Conservation (phyloP, 2,113 vertebrate species). For the Tricholaema leucomelas region DNA sequence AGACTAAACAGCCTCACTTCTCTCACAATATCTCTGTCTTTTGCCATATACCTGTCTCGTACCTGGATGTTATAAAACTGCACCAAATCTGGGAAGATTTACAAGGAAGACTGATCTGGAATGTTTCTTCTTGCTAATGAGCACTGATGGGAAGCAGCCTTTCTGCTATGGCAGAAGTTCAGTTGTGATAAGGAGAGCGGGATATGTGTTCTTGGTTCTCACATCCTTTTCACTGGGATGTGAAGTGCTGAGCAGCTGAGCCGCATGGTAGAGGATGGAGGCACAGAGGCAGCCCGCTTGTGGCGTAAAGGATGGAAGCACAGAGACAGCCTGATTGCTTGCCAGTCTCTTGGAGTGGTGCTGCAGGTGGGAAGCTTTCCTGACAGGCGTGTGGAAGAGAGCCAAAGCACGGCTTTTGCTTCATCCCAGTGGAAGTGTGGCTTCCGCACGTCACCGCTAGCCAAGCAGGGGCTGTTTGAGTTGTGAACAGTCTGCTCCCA, state of each 20-base stretch:
- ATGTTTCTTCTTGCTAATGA: neutral
- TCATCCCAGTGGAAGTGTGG: fast-evolving
- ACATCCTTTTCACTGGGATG: neutral
- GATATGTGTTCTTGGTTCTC: neutral
- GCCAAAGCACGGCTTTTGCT: neutral
- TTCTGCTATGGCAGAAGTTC: neutral
- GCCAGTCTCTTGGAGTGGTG: neutral
- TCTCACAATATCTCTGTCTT: neutral
- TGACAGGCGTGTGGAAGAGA: neutral
- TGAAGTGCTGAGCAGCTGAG: neutral
- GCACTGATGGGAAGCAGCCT: neutral
- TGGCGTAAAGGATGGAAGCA: neutral
- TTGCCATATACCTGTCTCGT: neutral
- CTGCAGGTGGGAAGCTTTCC: neutral
- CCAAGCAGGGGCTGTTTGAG: neutral
- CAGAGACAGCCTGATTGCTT: neutral
- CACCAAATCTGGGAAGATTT: neutral
- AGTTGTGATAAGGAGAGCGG: neutral
- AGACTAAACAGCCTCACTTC: no score
- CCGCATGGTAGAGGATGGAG: neutral
- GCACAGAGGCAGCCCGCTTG: no score
- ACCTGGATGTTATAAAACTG: neutral
- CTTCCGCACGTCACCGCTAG: neutral
- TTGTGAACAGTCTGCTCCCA: neutral
- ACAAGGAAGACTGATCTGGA: neutral